These are phyloP conservation scores for Halictus ligatus DNA, from an alignment of 2,888 invertebrate genomes.

Conservation along the genomic window DNA sequence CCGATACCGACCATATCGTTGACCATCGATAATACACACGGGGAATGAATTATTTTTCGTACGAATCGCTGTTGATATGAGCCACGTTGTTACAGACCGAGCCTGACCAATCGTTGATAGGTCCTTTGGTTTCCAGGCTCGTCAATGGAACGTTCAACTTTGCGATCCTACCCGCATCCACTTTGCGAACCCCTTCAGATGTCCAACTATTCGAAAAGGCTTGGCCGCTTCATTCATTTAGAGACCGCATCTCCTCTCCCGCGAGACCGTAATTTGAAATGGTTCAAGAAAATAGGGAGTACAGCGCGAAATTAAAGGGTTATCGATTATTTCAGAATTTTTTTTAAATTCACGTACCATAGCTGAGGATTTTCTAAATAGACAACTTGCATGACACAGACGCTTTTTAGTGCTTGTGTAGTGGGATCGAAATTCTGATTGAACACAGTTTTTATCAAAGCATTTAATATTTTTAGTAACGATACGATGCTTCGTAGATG, in stretches of 20 bases:
- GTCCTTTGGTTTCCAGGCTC: constrained; percentile 42
- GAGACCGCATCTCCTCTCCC: neutral
- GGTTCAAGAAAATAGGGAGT: neutral
- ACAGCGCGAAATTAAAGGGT: neutral
- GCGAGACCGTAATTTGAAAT: neutral
- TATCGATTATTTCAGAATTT: neutral
- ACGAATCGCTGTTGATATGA: constrained; percentile 26
- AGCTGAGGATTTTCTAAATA: no score
- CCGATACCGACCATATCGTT: constrained; percentile 45
- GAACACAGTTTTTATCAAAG: neutral
- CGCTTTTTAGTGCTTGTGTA: neutral
- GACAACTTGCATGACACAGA: no score
- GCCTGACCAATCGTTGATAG: constrained; percentile 8
- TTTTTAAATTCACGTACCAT: no score
- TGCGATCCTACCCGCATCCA: neutral
- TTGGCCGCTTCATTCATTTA: neutral
- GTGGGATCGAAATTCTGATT: neutral
- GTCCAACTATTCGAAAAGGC: neutral
- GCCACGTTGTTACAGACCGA: constrained; percentile 20
- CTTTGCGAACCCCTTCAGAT: neutral
- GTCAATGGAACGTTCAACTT: constrained; percentile 35
- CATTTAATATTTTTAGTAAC: no score
- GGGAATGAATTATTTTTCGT: constrained; percentile 45
- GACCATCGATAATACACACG: constrained; percentile 40
- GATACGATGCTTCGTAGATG: neutral